Percentiles rank a stretch among this genome's conserved stretches.
Evolutionary conservation across 1,140 invertebrate genomes (phyloP).

Genomic region (Halyomorpha halys): DNA sequence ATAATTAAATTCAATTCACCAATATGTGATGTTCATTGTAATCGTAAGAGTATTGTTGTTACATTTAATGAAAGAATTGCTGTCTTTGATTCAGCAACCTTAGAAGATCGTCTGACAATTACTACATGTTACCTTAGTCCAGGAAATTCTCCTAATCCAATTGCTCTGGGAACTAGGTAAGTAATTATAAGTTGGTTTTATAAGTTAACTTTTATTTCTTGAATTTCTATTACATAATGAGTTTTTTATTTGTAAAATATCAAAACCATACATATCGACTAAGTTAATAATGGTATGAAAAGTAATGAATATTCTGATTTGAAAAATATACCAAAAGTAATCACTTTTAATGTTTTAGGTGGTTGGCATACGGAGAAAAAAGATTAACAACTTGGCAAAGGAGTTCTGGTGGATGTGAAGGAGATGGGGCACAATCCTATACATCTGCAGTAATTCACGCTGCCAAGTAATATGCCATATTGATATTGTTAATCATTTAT

Average conservation of each 20-base stretch:
- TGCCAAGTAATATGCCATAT: slow-evolving; percentile 51
- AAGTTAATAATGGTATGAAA: too few species aligned
- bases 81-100: slow-evolving; percentile 76
- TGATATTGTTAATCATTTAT: too few species aligned
- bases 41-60: slow-evolving; percentile 69
- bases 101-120: slow-evolving; percentile 76
- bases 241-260: too few species aligned
- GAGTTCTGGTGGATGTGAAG: slow-evolving; percentile 49
- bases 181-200: background rate
- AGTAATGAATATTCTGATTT: background rate
- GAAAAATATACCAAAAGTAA: background rate
- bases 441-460: slow-evolving; percentile 91
- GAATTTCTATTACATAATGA: too few species aligned
- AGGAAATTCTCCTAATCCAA: slow-evolving; percentile 74
- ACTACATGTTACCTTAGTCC: slow-evolving; percentile 84
- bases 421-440: slow-evolving; percentile 68
- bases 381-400: slow-evolving; percentile 45
- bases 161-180: slow-evolving; percentile 67
- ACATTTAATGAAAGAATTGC: slow-evolving; percentile 82
- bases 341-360: slow-evolving; percentile 26
- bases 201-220: too few species aligned
- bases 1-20: slow-evolving; percentile 86
- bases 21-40: slow-evolving; percentile 75
- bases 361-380: slow-evolving; percentile 53
- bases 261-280: too few species aligned